Percentiles rank a stretch among this genome's conserved stretches.
These are phyloP conservation scores for Plusia festucae DNA, from an alignment of 2,888 invertebrate species.

Conservation along the genomic window DNA sequence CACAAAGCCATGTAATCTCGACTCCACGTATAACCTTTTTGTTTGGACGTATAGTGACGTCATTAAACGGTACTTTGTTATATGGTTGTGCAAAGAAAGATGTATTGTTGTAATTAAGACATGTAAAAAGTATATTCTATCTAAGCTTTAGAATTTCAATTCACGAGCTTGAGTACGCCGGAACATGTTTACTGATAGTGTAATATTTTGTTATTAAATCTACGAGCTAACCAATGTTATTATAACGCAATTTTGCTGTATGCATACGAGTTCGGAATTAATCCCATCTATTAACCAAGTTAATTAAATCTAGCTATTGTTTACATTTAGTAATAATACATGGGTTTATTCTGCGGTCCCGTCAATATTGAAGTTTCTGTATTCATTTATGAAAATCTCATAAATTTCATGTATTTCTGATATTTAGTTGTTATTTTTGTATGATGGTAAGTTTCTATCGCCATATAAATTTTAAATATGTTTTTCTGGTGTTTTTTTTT, in stretches of 20 bases:
- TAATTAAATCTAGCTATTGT: constrained; percentile 5
- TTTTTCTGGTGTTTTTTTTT: too few relatives aligned
- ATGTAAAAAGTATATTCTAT: too few relatives aligned
- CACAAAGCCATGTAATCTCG: constrained; percentile 21
- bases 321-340: constrained; percentile 7
- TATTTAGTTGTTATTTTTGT: not conserved
- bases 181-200: not conserved
- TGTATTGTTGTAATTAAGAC: too few relatives aligned
- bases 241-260: not conserved
- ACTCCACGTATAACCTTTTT: constrained; percentile 11
- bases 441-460: too few relatives aligned
- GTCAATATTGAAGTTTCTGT: not conserved
- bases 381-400: not conserved
- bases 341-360: not conserved
- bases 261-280: not conserved
- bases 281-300: constrained; percentile 7
- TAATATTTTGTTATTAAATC: not conserved
- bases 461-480: too few relatives aligned
- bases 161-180: not conserved
- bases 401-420: not conserved
- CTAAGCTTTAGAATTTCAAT: not conserved
- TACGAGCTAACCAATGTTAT: constrained; percentile 2
- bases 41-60: not conserved
- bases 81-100: not conserved
- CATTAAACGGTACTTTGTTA: not conserved